Evolutionary conservation across 2,797 vertebrate species (phyloP).

Genomic region (Brachyrhaphis roseni): DNA sequence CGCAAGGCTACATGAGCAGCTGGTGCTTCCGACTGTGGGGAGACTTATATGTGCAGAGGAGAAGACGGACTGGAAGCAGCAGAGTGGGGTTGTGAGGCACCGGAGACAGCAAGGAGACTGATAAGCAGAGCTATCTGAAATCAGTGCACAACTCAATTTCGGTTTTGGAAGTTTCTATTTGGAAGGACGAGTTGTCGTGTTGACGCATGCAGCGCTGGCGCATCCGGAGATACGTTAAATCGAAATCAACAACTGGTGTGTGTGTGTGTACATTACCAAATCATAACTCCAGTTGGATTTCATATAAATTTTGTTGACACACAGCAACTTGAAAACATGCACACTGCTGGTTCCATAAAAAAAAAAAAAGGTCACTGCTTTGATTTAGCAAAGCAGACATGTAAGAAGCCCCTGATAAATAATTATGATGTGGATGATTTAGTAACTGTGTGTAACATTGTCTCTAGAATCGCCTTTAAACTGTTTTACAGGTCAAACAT

Average conservation of each 20-base stretch:
- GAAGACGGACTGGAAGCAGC: background rate
- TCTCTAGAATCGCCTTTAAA: background rate
- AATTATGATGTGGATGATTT: background rate
- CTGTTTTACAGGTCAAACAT: background rate
- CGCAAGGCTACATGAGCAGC: slow-evolving; percentile 25
- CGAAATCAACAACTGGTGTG: background rate
- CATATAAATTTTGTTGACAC: background rate
- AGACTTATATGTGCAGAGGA: slow-evolving; percentile 3
- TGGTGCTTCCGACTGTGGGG: slow-evolving; percentile 23
- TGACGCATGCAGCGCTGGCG: background rate
- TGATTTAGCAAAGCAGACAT: background rate
- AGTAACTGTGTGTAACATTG: background rate
- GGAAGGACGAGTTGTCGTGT: background rate
- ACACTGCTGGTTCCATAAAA: background rate
- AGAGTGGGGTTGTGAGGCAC: background rate
- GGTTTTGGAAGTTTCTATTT: slow-evolving; percentile 1
- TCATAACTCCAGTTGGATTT: background rate
- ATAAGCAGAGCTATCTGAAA: slow-evolving; percentile 20
- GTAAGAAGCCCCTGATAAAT: background rate
- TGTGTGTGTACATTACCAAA: background rate
- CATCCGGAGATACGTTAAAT: background rate
- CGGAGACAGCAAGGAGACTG: slow-evolving; percentile 3
- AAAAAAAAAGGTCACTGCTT: background rate
- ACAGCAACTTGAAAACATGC: no score
- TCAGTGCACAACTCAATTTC: slow-evolving; percentile 12